Base-by-base conservation (phyloP, 2,888 invertebrate genomes). In the Digitonthophagus gazella region DNA sequence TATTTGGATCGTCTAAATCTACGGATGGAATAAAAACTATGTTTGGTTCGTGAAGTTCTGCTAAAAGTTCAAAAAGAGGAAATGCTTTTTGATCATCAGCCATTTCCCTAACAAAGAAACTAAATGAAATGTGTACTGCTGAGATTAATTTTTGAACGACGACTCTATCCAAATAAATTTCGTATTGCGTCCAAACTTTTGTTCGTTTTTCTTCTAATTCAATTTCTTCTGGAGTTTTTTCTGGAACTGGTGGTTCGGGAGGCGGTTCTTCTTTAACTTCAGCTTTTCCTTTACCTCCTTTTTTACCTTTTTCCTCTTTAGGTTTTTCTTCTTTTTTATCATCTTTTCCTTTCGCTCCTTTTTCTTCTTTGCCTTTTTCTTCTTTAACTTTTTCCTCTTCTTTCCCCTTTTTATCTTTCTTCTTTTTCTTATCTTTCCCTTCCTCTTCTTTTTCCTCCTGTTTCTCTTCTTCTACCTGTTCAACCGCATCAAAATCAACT, bases 31-130 rank as follows among this genome's bases (percentile, higher is more conserved):
- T 84, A 79, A 91, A 95, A 64, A 87, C 85, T 70, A 96, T 89
- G 67, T 90, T 86, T 22, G 91, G 91, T 72, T 90, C 90, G 72
- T 88, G 88, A 2, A 96, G 84, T 76, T 91, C 90, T 75, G 95
- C 87, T 64, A 87, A 82, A 1, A 95, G 87, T 83, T 93, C 91
- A 82, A 95, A 90, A 55, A 96, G 87, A 0, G 96, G 92, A 4
- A 85, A 80, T 14, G 83, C 78, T 19, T 89, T 87, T 1, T 84
- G 84, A 71, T 83, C 84, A 69, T 85, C 79, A 75, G 88, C 84
- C 72, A 89, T 91, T 79, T 91, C 89, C 18, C 79, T 83, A 44
- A 88, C 82, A 69, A 91, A 87, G 68, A 89, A 84, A 69, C 85
- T 54, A n/a, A 71, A 64, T 15, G 66, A 67, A 22, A 57, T 64